A percentile compares a stretch with the other conserved stretches of the same genome.
These are phyloP conservation scores for Buteo buteo DNA, from an alignment of 2,113 vertebrate species.

Conservation along the genomic window DNA sequence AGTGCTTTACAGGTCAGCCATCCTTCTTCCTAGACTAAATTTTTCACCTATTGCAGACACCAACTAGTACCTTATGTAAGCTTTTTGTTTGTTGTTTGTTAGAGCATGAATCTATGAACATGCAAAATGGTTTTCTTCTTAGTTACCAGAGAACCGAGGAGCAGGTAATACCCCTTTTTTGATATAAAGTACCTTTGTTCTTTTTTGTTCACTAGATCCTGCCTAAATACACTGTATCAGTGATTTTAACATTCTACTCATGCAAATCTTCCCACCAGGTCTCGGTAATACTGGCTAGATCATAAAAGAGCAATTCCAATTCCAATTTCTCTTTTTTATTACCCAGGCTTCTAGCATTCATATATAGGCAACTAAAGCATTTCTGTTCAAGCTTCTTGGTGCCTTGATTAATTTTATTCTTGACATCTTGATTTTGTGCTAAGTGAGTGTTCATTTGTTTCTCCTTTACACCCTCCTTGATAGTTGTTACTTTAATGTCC, in stretches of 20 bases:
- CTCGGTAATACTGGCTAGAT: neutral
- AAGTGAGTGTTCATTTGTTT: conserved; percentile 26
- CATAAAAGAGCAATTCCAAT: conserved; percentile 26
- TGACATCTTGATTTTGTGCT: conserved; percentile 19
- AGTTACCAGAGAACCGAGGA: neutral
- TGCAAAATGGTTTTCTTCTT: neutral
- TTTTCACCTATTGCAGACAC: neutral
- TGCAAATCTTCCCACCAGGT: neutral
- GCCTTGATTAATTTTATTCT: conserved; percentile 35
- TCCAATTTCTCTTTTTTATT: conserved; percentile 43
- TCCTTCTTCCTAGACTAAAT: neutral
- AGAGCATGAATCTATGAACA: neutral
- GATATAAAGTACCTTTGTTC: neutral
- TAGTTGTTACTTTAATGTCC: neutral
- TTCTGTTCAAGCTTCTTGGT: neutral
- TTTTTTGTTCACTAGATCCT: neutral
- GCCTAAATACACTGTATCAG: neutral
- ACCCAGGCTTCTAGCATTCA: neutral
- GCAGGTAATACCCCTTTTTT: neutral
- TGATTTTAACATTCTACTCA: neutral
- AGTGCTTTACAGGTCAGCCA: neutral
- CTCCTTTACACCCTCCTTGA: neutral
- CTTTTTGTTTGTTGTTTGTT: neutral
- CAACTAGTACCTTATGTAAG: neutral
- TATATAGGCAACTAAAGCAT: neutral